Evolutionary conservation across 2,797 vertebrate species (phyloP).

Genomic region (Scarus forsteni): DNA sequence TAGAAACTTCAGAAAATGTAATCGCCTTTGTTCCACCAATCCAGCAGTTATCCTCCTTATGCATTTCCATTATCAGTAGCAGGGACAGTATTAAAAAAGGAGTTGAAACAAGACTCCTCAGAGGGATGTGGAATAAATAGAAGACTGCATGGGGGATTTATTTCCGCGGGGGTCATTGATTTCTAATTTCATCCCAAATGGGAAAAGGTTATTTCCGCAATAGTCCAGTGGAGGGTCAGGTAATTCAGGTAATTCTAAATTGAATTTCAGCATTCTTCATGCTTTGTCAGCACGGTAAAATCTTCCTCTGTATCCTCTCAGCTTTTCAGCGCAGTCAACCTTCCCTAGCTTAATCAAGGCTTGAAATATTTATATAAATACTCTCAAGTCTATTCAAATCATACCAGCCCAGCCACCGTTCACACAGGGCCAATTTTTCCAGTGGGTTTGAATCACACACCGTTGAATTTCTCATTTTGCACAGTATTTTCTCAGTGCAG

Average conservation of each 20-base stretch:
- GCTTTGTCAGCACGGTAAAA: conserved; percentile 53
- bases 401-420: conserved; percentile 41
- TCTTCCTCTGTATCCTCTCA: conserved; percentile 24
- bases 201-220: conserved; percentile 47
- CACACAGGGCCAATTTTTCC: conserved; percentile 31
- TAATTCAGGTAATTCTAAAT: conserved; percentile 57
- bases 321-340: conserved; percentile 50
- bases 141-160: conserved; percentile 40
- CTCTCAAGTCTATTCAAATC: conserved; percentile 44
- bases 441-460: conserved; percentile 47
- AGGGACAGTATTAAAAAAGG: conserved; percentile 3
- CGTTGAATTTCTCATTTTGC: conserved; percentile 53
- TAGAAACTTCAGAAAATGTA: background rate
- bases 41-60: conserved; percentile 17
- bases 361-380: conserved; percentile 68
- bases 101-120: conserved; percentile 30
- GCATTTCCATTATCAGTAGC: conserved; percentile 8
- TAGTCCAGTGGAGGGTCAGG: conserved; percentile 51
- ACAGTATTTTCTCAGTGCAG: conserved; percentile 43
- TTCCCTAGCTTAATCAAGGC: conserved; percentile 56
- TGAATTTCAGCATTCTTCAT: conserved; percentile 50
- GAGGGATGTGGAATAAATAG: conserved; percentile 32
- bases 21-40: conserved; percentile 2
- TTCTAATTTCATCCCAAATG: conserved; percentile 64
- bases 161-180: conserved; percentile 52